Evolutionary conservation across 2,888 invertebrate species (phyloP).

Genomic region (Seira ritae): DNA sequence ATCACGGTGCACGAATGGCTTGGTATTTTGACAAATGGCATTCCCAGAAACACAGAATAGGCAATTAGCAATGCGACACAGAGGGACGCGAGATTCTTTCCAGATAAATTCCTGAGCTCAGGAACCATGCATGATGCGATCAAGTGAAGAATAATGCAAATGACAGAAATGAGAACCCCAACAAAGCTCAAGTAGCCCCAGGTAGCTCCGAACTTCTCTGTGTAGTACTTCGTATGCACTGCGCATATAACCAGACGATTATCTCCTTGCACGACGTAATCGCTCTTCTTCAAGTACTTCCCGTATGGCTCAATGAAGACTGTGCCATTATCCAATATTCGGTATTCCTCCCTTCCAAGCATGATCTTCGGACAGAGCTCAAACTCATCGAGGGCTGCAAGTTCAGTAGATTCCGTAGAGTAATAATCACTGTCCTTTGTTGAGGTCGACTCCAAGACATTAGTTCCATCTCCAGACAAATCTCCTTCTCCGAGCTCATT

Average conservation of each 20-base stretch:
- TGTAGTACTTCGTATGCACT: slow-evolving; percentile 74
- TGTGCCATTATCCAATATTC: slow-evolving; percentile 74
- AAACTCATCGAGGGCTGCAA: slow-evolving; percentile 67
- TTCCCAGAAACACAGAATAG: slow-evolving; percentile 77
- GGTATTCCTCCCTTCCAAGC: slow-evolving; percentile 75
- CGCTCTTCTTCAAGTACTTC: slow-evolving; percentile 74
- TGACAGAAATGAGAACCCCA: slow-evolving; percentile 77
- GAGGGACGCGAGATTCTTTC: slow-evolving; percentile 78
- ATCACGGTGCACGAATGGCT: slow-evolving; percentile 75
- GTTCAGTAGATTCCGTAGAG: slow-evolving; percentile 49
- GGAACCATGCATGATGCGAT: slow-evolving; percentile 77
- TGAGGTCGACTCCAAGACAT: slow-evolving; percentile 65
- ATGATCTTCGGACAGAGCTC: slow-evolving; percentile 75
- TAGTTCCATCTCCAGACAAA: slow-evolving; percentile 60
- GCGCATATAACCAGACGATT: slow-evolving; percentile 75
- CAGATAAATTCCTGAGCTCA: slow-evolving; percentile 78
- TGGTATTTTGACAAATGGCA: slow-evolving; percentile 75
- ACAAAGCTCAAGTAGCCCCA: slow-evolving; percentile 77
- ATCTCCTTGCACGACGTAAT: slow-evolving; percentile 74
- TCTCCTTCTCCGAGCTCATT: slow-evolving; percentile 69
- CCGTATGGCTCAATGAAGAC: slow-evolving; percentile 75
- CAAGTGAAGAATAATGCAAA: slow-evolving; percentile 77
- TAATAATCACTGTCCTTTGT: slow-evolving; percentile 56
- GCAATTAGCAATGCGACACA: slow-evolving; percentile 77
- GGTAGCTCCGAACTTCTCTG: slow-evolving; percentile 74